Conservation (phyloP, 2,113 vertebrate species). For the Zapornia atra region DNA sequence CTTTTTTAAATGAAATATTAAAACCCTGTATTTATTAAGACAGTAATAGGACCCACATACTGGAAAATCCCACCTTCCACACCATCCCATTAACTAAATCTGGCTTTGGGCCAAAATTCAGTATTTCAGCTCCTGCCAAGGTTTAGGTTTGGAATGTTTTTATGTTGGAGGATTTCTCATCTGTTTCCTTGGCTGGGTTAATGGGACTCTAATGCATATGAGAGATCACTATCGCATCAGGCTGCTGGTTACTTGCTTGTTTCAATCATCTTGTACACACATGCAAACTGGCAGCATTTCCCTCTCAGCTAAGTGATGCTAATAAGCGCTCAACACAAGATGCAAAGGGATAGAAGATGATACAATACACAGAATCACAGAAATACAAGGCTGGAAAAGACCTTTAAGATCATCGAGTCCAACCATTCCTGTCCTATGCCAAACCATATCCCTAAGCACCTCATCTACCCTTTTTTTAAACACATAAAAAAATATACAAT, state of each 20-base stretch:
- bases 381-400: too few relatives aligned
- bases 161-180: background rate
- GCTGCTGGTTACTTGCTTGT: background rate
- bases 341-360: background rate
- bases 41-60: background rate
- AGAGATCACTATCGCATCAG: background rate
- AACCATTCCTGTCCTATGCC: too few relatives aligned
- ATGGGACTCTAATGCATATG: background rate
- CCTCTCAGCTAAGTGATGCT: background rate
- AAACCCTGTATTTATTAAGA: background rate
- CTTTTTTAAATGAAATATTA: background rate
- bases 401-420: too few relatives aligned
- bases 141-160: conserved; percentile 25
- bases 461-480: too few relatives aligned
- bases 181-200: background rate
- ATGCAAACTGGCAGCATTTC: background rate
- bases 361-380: too few relatives aligned
- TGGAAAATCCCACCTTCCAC: conserved; percentile 10
- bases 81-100: background rate
- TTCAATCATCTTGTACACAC: background rate
- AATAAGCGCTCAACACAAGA: background rate
- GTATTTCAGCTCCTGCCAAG: conserved; percentile 10
- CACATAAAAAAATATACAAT: background rate
- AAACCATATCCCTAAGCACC: too few relatives aligned
- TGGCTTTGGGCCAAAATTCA: conserved; percentile 6